These are phyloP conservation scores for Urocynchramus pylzowi DNA, from an alignment of 2,113 vertebrate species.

Conservation along the genomic window DNA sequence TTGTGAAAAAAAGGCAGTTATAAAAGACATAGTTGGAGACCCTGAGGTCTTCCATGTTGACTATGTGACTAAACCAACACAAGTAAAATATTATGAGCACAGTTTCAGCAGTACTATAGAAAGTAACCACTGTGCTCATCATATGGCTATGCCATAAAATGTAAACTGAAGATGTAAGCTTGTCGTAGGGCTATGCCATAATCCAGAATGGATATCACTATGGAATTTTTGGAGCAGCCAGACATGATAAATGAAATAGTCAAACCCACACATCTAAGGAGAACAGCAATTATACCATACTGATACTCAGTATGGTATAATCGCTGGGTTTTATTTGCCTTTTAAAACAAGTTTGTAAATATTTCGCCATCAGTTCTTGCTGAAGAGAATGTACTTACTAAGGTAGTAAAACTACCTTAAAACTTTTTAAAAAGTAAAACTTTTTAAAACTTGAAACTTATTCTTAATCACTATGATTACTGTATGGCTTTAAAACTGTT, in stretches of 20 bases:
- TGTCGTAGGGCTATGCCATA: neutral
- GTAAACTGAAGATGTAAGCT: neutral
- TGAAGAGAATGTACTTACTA: neutral
- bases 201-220: neutral
- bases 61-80: neutral
- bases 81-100: neutral
- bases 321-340: neutral
- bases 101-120: neutral
- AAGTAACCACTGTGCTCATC: neutral
- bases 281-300: neutral
- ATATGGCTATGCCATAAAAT: neutral
- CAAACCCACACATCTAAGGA: neutral
- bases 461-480: neutral
- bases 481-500: neutral
- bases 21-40: neutral
- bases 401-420: neutral
- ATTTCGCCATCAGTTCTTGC: neutral
- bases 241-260: neutral
- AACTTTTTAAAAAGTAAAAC: neutral
- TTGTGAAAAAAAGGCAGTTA: neutral
- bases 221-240: neutral
- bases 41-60: neutral
- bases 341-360: neutral
- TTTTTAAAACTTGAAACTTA: neutral
- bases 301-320: neutral